phyloP scores from a whole-genome alignment of 1,140 invertebrate genomes.

The Lepidostoma basale region DNA sequence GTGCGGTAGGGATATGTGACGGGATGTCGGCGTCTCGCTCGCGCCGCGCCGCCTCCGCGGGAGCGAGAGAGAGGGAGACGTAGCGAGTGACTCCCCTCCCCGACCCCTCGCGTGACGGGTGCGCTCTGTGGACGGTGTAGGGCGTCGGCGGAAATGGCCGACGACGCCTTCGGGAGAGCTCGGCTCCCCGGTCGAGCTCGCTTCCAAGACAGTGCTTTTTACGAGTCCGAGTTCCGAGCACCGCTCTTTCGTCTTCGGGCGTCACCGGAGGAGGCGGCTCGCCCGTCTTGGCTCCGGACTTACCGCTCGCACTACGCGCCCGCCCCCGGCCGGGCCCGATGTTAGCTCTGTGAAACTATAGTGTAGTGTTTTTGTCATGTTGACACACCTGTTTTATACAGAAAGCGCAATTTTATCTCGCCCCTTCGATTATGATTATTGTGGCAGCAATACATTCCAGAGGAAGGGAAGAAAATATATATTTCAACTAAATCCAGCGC shows the following conservation, averaged over 20 bases:
- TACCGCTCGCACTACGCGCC: not conserved
- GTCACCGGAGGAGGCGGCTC: slow-evolving; percentile 29
- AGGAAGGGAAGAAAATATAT: not conserved
- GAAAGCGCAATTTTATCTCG: slow-evolving; percentile 2
- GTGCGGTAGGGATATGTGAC: slow-evolving; percentile 28
- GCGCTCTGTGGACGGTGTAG: not conserved
- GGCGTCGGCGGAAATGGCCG: slow-evolving; percentile 16
- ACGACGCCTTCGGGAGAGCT: slow-evolving; percentile 25
- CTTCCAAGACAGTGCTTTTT: slow-evolving; percentile 37
- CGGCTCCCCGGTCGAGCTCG: slow-evolving; percentile 27
- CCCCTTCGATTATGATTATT: not conserved
- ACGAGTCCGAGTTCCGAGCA: slow-evolving; percentile 30
- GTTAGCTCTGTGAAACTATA: not conserved
- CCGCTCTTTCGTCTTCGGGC: slow-evolving; percentile 39
- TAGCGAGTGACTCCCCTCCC: not conserved
- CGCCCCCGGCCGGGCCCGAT: not conserved
- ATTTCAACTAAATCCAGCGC: not conserved
- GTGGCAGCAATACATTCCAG: slow-evolving; percentile 11
- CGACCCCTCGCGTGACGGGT: not conserved
- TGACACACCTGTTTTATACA: slow-evolving; percentile 27
- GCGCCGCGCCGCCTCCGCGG: not conserved
- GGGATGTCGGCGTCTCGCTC: slow-evolving; percentile 18
- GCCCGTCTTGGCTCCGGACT: not conserved
- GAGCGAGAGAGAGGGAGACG: slow-evolving; percentile 5
- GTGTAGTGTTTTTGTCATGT: slow-evolving; percentile 25